A percentile compares a stretch with the other conserved stretches of the same genome.
These are phyloP conservation scores for Heliconius ismenius DNA, from an alignment of 2,888 invertebrate genomes.

Conservation along the genomic window DNA sequence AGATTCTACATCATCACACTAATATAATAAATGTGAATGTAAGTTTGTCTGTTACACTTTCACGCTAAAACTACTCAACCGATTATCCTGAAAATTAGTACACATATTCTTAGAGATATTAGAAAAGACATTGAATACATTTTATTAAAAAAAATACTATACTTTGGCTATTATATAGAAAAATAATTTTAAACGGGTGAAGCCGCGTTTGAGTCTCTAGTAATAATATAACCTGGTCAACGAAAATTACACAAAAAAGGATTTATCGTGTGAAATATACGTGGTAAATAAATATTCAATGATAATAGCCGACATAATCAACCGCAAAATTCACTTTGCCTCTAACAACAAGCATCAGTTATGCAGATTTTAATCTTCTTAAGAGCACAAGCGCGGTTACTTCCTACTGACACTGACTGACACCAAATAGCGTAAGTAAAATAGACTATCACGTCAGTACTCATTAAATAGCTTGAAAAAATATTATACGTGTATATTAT, in stretches of 20 bases:
- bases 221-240: neutral
- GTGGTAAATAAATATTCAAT: neutral
- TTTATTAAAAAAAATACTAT: too few relatives aligned
- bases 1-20: too few relatives aligned
- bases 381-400: constrained; percentile 53
- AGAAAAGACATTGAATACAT: too few relatives aligned
- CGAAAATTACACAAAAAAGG: neutral
- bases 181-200: too few relatives aligned
- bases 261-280: neutral
- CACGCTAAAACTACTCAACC: too few relatives aligned
- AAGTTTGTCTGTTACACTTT: too few relatives aligned
- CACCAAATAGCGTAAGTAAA: neutral
- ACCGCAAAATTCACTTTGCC: constrained; percentile 27
- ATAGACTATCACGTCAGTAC: neutral
- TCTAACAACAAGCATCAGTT: constrained; percentile 53
- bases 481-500: too few relatives aligned
- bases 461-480: neutral
- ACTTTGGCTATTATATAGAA: too few relatives aligned
- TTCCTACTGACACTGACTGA: constrained; percentile 8
- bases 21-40: too few relatives aligned
- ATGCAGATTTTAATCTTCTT: constrained; percentile 71
- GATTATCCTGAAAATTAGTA: too few relatives aligned
- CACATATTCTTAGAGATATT: too few relatives aligned
- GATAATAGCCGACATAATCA: constrained; percentile 23
- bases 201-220: too few relatives aligned